Conservation (phyloP, 92 coral and sea anemone genomes). For the Zoanthus solanderi region DNA sequence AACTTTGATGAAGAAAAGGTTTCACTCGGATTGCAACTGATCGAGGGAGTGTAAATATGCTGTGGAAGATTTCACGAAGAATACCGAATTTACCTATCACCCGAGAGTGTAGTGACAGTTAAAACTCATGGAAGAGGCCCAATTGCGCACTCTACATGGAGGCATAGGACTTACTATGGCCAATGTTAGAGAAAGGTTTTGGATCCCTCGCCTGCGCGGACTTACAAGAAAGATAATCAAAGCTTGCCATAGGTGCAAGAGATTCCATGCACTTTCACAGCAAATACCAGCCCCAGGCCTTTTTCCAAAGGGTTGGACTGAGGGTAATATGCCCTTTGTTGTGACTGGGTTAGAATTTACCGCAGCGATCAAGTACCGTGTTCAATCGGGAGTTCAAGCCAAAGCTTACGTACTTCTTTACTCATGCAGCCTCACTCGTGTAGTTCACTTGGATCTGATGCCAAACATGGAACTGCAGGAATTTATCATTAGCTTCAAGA, state of each 20-base stretch:
- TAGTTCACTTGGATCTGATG: background rate
- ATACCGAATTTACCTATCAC: background rate
- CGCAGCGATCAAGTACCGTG: background rate
- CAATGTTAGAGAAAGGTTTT: background rate
- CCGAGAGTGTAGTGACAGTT: background rate
- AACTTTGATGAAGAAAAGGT: background rate
- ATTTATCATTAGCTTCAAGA: background rate
- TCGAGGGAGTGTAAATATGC: background rate
- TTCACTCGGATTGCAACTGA: background rate
- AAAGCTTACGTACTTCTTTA: background rate
- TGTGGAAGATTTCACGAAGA: constrained; percentile 3
- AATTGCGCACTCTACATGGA: background rate
- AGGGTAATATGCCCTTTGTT: background rate
- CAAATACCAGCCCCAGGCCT: constrained; percentile 2
- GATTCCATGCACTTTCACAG: constrained; percentile 5
- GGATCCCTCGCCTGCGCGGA: background rate
- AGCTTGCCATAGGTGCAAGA: background rate
- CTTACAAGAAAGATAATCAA: background rate
- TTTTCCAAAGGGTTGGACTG: constrained; percentile 4
- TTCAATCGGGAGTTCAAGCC: background rate
- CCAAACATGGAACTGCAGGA: constrained; percentile 5
- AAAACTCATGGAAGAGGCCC: background rate
- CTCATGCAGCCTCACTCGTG: background rate
- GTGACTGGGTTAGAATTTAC: background rate
- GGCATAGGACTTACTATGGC: constrained; percentile 1